phyloP scores from a whole-genome alignment of 2,797 vertebrate species.

The Clarias pachynema region DNA sequence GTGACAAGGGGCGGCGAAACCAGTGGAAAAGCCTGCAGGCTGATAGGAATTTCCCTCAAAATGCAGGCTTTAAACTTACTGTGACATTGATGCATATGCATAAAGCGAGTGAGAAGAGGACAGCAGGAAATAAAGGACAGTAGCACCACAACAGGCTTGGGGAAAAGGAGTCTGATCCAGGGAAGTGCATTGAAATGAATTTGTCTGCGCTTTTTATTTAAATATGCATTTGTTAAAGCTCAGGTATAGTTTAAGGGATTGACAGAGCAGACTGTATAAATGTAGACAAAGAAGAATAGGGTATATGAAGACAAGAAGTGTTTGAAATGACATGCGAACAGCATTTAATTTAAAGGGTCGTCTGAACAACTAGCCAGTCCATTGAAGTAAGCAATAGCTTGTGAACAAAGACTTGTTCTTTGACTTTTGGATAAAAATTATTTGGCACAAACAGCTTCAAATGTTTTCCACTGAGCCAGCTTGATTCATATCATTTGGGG shows the following conservation, averaged over 20 bases:
- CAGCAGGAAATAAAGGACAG: not conserved
- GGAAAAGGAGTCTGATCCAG: not conserved
- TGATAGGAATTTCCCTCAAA: conserved; percentile 6
- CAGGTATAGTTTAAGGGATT: not conserved
- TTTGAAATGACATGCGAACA: not conserved
- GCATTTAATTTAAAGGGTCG: not conserved
- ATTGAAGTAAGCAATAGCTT: not conserved
- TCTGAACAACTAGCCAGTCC: not conserved
- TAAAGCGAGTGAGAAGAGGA: not conserved
- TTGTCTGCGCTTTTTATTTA: not conserved
- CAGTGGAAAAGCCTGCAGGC: conserved; percentile 20
- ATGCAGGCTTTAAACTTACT: not conserved
- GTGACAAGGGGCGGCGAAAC: conserved; percentile 24
- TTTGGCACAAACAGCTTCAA: not conserved
- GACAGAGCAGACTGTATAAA: not conserved
- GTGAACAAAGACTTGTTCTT: not conserved
- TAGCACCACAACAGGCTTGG: not conserved
- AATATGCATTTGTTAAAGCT: not conserved
- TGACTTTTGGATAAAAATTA: not conserved
- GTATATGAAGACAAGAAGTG: not conserved
- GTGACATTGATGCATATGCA: conserved; percentile 3
- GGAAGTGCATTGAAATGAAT: not conserved
- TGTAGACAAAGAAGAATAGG: not conserved
- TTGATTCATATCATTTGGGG: not conserved
- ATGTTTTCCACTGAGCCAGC: not conserved